Evolutionary conservation across 1,140 invertebrate species (phyloP).

Genomic region (Aphelenchoides fujianensis): DNA sequence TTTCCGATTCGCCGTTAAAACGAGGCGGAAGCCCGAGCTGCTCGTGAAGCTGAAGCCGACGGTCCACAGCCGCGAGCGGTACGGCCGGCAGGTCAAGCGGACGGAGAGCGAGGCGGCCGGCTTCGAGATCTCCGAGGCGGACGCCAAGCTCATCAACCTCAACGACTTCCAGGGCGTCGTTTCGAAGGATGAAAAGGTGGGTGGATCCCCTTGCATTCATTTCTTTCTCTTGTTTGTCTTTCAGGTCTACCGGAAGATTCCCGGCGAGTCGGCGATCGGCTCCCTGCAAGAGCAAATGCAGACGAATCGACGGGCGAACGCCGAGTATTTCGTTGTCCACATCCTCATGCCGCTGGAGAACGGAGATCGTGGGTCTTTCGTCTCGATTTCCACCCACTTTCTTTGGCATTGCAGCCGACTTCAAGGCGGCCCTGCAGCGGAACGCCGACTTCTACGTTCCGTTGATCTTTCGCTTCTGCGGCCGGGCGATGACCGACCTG

Average conservation of each 20-base stretch:
- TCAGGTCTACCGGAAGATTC: conserved; percentile 5
- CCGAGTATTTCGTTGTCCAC: conserved; percentile 22
- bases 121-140: neutral
- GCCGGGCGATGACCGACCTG: conserved; percentile 17
- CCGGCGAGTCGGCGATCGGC: neutral
- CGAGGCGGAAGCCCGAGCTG: too few relatives aligned
- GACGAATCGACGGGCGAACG: neutral
- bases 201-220: neutral
- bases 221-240: too few relatives aligned
- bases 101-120: neutral
- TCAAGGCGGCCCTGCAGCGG: neutral
- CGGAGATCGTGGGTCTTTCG: conserved; percentile 1
- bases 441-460: conserved; percentile 20
- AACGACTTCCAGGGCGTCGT: neutral
- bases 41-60: too few relatives aligned
- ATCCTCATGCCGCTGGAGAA: conserved; percentile 20
- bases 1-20: too few relatives aligned
- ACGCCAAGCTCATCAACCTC: neutral
- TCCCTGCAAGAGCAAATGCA: neutral
- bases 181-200: neutral
- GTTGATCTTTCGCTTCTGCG: conserved; percentile 15
- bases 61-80: neutral
- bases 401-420: conserved; percentile 11
- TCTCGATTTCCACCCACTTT: neutral
- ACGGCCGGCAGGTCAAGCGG: neutral